Base-by-base conservation (phyloP, 1,140 invertebrate genomes). In the Planococcus citri region DNA sequence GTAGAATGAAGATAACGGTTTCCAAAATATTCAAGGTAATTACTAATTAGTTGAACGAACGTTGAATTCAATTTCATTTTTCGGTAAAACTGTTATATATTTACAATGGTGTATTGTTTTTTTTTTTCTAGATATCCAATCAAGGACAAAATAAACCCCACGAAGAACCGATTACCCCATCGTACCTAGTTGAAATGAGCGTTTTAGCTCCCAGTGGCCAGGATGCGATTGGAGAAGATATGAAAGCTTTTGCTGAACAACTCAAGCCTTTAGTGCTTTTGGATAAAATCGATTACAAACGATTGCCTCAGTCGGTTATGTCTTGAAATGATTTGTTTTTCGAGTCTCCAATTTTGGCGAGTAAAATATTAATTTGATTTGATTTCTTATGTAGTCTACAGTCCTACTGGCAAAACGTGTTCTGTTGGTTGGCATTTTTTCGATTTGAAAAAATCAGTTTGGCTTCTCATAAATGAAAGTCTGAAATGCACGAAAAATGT, bases 1-100 rank as follows among this genome's bases (percentile, higher is more conserved):
- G 95, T 0, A 82, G 94, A 76, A 95, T 98, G 91, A 97, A 97
- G 78, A 90, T 97, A 1, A 95, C 92, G 1, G 93, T 97, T 0
- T 92, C 92, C 0, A 97, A 97, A 79, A 88, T 98, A 12, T 95
- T 91, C 74, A 94, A 93, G 75, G 82, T 84, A 78, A 69, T 29
- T 61, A 12, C 27, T 68, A 27, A 68, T 17, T 8, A 22, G 33
- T 20, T 51, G 17, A 51, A n/a, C n/a, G n/a, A n/a, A n/a, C n/a
- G n/a, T n/a, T 51, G 41, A 51, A n/a, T 14, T 51, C 41, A 17
- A 3, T n/a, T 6, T 64, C 27, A 25, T 20, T 51, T 27, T 1
- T 69, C 9, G n/a, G n/a, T n/a, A n/a, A n/a, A n/a, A n/a, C n/a
- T n/a, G n/a, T n/a, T n/a, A n/a, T n/a, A n/a, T n/a, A n/a, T n/a